Evolutionary conservation across 1,140 invertebrate genomes (phyloP), one percentile per base, ranked within the genome.

Genomic region (Geopemphigus sp.): DNA sequence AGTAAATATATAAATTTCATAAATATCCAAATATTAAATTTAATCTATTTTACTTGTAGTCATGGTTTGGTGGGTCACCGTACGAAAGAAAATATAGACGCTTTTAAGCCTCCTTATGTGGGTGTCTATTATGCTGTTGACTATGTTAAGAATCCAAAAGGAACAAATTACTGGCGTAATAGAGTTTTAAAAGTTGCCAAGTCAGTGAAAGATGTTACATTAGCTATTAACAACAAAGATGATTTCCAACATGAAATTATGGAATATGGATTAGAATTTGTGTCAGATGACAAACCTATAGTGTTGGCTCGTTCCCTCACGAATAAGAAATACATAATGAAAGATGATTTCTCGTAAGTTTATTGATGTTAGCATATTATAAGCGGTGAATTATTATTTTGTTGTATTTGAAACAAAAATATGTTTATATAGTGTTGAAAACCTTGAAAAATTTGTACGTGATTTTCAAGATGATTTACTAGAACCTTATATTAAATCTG

Each of bases 81-180:
- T 81, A 94, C 92, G 45, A 89, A 92, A 83, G 93, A 95, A 80
- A 96, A 96, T 84, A 86, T 88, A 4, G 89, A 89, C 17, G 94
- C 98, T 82, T 99, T 99, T 88, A 90, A 90, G 83, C 92, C 91
- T 84, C 97, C 98, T 5, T 84, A 97, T 70, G 89, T 99, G 54
- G 91, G 97, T 81, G 97, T 94, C 32, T 99, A 96, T 86, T 99
- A 93, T 86, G 90, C 89, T 85, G 96, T 99, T 11, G 97, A 99
- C 87, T 99, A 99, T 84, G 90, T 92, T 0, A 98, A 98, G 87
- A 98, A 99, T 86, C 88, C 92, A 14, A 99, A 99, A 86, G 92
- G 89, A 54, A 80, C 97, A n/a, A 99, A 99, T 87, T 99, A 99
- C 88, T 99, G 97, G 96, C 92, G 98, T 83, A 99, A 99, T 88